Evolutionary conservation across 2,888 invertebrate genomes (phyloP).

Genomic region (Rhingia rostrata): DNA sequence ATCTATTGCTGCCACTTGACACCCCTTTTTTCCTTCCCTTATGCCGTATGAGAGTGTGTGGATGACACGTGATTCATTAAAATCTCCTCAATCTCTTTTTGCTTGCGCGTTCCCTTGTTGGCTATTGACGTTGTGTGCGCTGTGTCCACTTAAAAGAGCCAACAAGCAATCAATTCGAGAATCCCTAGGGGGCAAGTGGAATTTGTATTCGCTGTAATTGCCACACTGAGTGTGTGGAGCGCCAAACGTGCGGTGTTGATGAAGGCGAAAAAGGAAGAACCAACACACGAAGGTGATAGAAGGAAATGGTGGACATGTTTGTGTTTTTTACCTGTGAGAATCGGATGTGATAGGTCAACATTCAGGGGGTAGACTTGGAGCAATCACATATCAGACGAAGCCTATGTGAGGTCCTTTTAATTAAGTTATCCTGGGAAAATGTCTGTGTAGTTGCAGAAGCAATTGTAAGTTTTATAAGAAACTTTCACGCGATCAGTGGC

Average conservation of each 20-base stretch:
- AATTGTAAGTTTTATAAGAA: no score
- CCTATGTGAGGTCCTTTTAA: constrained; percentile 4
- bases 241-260: not conserved
- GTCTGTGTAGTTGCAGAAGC: no score
- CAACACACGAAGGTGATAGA: not conserved
- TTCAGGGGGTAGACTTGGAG: no score
- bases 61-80: constrained; percentile 74
- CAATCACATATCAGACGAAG: not conserved
- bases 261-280: not conserved
- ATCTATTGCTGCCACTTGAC: constrained; percentile 39
- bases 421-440: not conserved
- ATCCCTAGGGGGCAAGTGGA: constrained; percentile 58
- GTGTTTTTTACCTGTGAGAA: constrained; percentile 11
- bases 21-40: constrained; percentile 48
- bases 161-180: constrained; percentile 71
- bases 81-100: constrained; percentile 59
- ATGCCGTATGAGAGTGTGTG: constrained; percentile 53
- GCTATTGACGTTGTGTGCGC: constrained; percentile 50
- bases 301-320: not conserved
- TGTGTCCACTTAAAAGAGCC: constrained; percentile 68
- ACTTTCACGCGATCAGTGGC: no score
- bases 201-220: constrained; percentile 48
- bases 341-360: not conserved
- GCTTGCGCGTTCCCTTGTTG: constrained; percentile 61
- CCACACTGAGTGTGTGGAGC: not conserved